A percentile compares a stretch with the other conserved stretches of the same genome.
phyloP scores from a whole-genome alignment of 2,888 invertebrate species.

The Drosophila anomelani region DNA sequence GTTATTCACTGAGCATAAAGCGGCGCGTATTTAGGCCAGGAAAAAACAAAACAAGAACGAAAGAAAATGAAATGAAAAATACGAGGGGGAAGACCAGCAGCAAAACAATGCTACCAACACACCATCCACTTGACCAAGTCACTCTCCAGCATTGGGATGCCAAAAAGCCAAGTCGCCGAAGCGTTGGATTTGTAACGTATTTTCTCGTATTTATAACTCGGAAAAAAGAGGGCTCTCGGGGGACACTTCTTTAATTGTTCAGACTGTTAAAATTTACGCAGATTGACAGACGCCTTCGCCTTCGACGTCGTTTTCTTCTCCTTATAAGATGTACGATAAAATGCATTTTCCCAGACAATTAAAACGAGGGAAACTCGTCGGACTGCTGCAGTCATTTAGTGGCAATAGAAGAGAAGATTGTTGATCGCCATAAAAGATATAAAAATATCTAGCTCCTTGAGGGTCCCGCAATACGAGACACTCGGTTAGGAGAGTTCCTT shows the following conservation, averaged over 20 bases:
- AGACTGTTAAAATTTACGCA: conserved; percentile 46
- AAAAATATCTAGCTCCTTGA: conserved; percentile 10
- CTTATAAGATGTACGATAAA: conserved; percentile 61
- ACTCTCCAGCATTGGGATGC: conserved; percentile 14
- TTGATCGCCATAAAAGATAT: conserved; percentile 40
- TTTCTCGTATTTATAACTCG: conserved; percentile 30
- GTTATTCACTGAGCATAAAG: conserved; percentile 75
- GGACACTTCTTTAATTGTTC: conserved; percentile 46
- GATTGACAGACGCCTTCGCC: conserved; percentile 16
- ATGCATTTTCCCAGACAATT: conserved; percentile 75
- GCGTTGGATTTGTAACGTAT: conserved; percentile 76
- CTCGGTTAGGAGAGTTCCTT: conserved; percentile 39
- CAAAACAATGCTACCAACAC: conserved; percentile 9
- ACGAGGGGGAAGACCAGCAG: conserved; percentile 37
- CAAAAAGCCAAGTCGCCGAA: conserved; percentile 52
- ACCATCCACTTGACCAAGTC: conserved; percentile 64
- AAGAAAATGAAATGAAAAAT: conserved; percentile 1
- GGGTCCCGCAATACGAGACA: conserved; percentile 51
- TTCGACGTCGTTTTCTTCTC: conserved; percentile 22
- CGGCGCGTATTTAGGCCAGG: conserved; percentile 67
- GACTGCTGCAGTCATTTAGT: conserved; percentile 33
- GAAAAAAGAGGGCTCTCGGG: conserved; percentile 1
- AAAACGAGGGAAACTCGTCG: conserved; percentile 9
- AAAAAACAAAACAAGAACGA: conserved; percentile 3
- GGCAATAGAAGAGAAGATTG: conserved; percentile 44